Base-by-base conservation (phyloP, 2,113 vertebrate species). In the Myrmecophaga tridactyla region DNA sequence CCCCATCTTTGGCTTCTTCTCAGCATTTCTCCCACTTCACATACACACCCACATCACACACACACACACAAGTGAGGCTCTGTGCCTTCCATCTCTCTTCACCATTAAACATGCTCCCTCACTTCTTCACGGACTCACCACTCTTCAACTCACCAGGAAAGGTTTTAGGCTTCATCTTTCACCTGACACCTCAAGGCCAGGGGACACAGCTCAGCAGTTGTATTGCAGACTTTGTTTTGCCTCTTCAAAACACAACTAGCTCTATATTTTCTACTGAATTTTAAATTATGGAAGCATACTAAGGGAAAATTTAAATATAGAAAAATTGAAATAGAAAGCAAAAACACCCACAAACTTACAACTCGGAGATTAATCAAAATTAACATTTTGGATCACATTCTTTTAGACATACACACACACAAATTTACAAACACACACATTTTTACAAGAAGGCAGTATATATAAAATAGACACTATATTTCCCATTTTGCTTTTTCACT, bases 241-340 rank as follows among this genome's bases (percentile, higher is more conserved):
- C 93, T 86, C 18, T 46, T 82, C 87, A 46, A 69, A 65, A 78
- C 48, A 88, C 60, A 88, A 73, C 72, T 25, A 60, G 12, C 34
- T 73, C 41, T 18, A 46, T 53, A 4, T 76, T 94, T 84, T 69
- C 73, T 31, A 56, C 60, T 73, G 77, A 72, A 48, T 56, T 92
- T 95, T 73, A 87, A 92, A 84, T 81, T 72, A 48, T 43, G 63
- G 48, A 67, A 85, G n/a, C 65, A 56, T 77, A 95, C 88, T 95
- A 92, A 88, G 15, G 58, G 56, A 18, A 89, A 48, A 10, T 90
- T 90, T 92, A 76, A 90, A 94, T 86, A 88, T 78, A 90, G 81
- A 94, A 96, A 94, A 95, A 92, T 82, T 46, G 29, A 92, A 67
- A 96, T 65, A 60, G 90, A 97, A 95, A 85, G 85, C 77, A 77